A percentile compares a stretch with the other conserved stretches of the same genome.
phyloP scores from a whole-genome alignment of 2,113 vertebrate species.

The Eptesicus fuscus region DNA sequence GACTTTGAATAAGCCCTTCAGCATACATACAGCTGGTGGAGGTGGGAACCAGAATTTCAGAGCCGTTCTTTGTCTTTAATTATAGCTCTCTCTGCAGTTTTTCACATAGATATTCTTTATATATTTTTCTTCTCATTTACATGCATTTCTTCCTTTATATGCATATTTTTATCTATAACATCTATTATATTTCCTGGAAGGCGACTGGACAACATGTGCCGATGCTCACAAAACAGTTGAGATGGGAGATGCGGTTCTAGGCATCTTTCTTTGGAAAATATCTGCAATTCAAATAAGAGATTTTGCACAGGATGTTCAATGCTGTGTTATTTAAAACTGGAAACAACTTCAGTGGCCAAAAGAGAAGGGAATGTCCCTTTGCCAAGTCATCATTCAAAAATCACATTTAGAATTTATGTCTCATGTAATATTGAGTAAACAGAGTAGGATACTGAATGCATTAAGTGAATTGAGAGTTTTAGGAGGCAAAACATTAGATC shows the following conservation, averaged over 20 bases:
- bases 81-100: background rate
- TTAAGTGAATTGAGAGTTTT: background rate
- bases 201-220: background rate
- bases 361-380: background rate
- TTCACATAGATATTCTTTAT: background rate
- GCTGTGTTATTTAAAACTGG: background rate
- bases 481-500: background rate
- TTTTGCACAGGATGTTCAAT: conserved; percentile 1
- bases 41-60: background rate
- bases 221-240: background rate
- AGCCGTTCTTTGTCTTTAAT: background rate
- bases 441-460: background rate
- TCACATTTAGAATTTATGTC: background rate
- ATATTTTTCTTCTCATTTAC: background rate
- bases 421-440: background rate
- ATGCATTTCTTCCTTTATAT: background rate
- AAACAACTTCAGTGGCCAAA: background rate
- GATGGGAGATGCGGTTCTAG: background rate
- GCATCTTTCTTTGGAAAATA: background rate
- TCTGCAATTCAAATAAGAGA: background rate
- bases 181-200: background rate
- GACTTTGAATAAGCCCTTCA: background rate
- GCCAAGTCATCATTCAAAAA: background rate
- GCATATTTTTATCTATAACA: background rate
- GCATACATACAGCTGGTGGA: accelerated